These are phyloP conservation scores for Marasmarcha lunaedactyla DNA, from an alignment of 2,888 invertebrate genomes.

Conservation along the genomic window DNA sequence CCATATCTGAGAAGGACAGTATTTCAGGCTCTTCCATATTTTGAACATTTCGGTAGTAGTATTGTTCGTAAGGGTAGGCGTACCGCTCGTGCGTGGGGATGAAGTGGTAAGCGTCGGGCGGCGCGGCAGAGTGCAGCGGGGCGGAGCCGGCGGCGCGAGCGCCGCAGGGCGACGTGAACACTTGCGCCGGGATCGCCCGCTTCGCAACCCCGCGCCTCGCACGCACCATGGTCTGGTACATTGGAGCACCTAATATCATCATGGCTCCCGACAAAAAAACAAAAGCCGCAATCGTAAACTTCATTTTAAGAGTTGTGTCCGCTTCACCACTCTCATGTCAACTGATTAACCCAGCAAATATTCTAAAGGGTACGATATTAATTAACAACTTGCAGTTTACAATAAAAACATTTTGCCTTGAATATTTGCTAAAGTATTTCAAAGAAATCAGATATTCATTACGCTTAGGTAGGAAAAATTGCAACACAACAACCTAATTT, in stretches of 20 bases:
- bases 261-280: too few species aligned
- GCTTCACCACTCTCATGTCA: too few species aligned
- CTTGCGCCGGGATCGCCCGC: neutral
- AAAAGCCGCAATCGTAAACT: too few species aligned
- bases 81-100: slow-evolving; percentile 17
- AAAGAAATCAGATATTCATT: neutral
- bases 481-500: neutral
- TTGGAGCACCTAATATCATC: neutral
- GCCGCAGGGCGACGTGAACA: slow-evolving; percentile 30
- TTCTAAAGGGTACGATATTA: too few species aligned
- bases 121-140: slow-evolving; percentile 16
- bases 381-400: too few species aligned
- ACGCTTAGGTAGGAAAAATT: neutral
- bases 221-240: neutral
- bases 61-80: slow-evolving; percentile 19
- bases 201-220: neutral
- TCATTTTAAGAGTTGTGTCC: too few species aligned
- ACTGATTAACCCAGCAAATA: too few species aligned
- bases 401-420: too few species aligned
- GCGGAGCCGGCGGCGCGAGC: slow-evolving; percentile 21
- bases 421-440: too few species aligned
- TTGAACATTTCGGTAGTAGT: slow-evolving; percentile 12
- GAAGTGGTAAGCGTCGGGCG: slow-evolving; percentile 16
- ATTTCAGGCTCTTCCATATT: slow-evolving; percentile 29
- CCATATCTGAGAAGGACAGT: slow-evolving; percentile 39